A percentile compares a stretch with the other conserved stretches of the same genome.
Evolutionary conservation across 2,113 vertebrate species (phyloP).

Genomic region (Cyprichromis sp.): DNA sequence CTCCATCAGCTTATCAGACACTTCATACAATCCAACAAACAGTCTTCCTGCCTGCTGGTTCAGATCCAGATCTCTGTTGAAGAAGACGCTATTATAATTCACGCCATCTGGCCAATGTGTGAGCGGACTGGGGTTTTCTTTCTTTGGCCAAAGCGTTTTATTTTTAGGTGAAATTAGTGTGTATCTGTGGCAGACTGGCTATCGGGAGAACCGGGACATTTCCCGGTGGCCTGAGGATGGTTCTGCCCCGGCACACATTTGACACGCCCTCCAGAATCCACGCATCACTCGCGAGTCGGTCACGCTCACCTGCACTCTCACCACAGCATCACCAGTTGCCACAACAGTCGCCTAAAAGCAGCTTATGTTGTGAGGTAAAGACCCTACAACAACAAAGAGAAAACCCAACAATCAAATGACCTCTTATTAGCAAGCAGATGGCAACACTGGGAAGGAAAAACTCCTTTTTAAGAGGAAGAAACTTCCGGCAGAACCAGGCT

Average conservation of each 20-base stretch:
- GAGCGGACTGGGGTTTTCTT: background rate
- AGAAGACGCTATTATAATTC: background rate
- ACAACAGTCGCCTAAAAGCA: background rate
- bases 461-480: background rate
- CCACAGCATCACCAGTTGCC: background rate
- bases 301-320: background rate
- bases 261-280: background rate
- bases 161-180: background rate
- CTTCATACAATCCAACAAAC: background rate
- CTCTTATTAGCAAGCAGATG: background rate
- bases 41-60: background rate
- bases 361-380: background rate
- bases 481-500: background rate
- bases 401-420: background rate
- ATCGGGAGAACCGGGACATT: background rate
- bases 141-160: background rate
- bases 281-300: background rate
- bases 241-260: background rate
- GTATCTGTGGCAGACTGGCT: background rate
- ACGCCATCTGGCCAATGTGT: background rate
- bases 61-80: background rate
- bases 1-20: background rate
- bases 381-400: background rate
- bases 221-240: background rate
- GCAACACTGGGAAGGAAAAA: background rate